These are phyloP conservation scores for Protosalanx chinensis DNA, from an alignment of 2,797 vertebrate genomes.

Conservation along the genomic window DNA sequence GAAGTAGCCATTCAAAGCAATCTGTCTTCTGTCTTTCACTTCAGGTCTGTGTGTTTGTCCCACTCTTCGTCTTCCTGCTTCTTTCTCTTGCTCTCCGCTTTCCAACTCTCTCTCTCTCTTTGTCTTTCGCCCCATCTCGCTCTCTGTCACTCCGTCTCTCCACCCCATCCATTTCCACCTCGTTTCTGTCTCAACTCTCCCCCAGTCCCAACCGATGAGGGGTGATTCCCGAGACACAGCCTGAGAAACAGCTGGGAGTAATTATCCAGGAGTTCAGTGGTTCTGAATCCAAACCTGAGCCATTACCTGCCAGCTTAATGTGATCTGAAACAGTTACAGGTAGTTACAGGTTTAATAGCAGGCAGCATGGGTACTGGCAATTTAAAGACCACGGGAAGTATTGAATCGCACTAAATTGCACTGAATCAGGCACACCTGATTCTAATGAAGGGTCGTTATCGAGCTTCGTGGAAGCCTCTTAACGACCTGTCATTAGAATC, in stretches of 20 bases:
- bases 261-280: constrained; percentile 13
- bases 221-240: constrained; percentile 2
- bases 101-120: constrained; percentile 17
- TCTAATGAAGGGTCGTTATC: too few relatives aligned
- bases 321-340: neutral
- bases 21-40: constrained; percentile 5
- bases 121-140: neutral
- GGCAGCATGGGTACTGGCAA: neutral
- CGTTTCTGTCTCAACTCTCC: neutral
- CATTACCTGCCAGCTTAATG: neutral
- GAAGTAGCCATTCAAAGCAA: neutral
- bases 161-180: neutral
- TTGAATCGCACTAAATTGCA: too few relatives aligned
- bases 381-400: neutral
- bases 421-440: too few relatives aligned
- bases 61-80: constrained; percentile 3
- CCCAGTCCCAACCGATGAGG: constrained; percentile 7
- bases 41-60: neutral
- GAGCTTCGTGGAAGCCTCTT: too few relatives aligned
- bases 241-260: constrained; percentile 18
- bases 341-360: neutral
- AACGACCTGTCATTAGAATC: too few relatives aligned
- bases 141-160: constrained; percentile 9
- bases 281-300: constrained; percentile 3
- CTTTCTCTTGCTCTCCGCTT: constrained; percentile 3